These are phyloP conservation scores for Ariopsis seemanni DNA, from an alignment of 2,113 vertebrate genomes.

Conservation along the genomic window DNA sequence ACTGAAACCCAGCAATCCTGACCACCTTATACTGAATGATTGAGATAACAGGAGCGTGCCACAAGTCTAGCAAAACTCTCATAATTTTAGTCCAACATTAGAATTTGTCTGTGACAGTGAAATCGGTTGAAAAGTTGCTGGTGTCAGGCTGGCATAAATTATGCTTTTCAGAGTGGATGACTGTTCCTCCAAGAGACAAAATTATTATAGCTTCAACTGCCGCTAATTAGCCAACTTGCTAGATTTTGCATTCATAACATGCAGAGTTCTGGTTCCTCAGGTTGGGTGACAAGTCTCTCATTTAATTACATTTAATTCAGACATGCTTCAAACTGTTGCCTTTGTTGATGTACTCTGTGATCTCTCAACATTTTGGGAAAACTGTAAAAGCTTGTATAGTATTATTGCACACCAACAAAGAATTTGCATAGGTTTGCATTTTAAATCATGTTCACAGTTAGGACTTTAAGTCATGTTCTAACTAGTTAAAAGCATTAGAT, in stretches of 20 bases:
- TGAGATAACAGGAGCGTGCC: no score
- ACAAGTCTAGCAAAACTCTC: no score
- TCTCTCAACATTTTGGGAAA: background rate
- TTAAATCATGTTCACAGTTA: background rate
- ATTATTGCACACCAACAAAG: background rate
- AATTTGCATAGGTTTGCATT: constrained; percentile 20
- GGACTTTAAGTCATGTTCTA: background rate
- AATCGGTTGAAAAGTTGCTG: no score
- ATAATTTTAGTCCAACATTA: no score
- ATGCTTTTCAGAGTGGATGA: background rate
- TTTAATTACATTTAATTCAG: background rate
- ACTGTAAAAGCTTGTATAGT: background rate
- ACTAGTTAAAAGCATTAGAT: background rate
- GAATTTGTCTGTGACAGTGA: no score
- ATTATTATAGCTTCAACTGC: no score
- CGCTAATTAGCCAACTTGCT: no score
- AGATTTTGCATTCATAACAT: background rate
- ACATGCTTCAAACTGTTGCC: background rate
- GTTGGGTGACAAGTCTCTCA: constrained; percentile 17
- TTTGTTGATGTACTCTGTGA: background rate
- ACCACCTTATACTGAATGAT: no score
- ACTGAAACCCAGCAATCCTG: no score
- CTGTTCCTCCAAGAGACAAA: no score
- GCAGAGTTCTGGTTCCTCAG: constrained; percentile 20
- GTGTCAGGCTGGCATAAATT: no score